These are phyloP conservation scores for Dicranocentrus wangi DNA, from an alignment of 2,888 invertebrate species.

Conservation along the genomic window DNA sequence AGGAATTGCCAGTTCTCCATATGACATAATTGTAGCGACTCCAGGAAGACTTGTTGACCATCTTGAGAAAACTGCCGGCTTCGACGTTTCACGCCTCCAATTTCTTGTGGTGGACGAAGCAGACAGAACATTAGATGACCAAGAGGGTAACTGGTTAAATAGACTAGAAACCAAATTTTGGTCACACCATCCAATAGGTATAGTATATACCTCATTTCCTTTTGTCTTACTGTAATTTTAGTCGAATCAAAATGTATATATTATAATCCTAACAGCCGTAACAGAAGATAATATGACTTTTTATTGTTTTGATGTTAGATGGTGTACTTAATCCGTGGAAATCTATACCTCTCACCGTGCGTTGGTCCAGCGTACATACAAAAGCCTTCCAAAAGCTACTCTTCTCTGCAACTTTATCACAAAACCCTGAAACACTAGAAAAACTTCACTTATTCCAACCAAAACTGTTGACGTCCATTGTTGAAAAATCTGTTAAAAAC, in stretches of 20 bases:
- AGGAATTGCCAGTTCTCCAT: conserved; percentile 69
- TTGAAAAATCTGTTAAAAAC: conserved; percentile 71
- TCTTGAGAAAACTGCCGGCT: conserved; percentile 86
- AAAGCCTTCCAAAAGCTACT: conserved; percentile 89
- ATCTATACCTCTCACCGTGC: conserved; percentile 77
- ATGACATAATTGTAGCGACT: conserved; percentile 92
- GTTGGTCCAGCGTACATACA: conserved; percentile 76
- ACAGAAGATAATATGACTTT: no score
- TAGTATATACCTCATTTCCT: background rate
- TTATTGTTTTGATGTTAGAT: no score
- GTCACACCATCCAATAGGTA: conserved; percentile 69
- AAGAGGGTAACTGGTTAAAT: conserved; percentile 92
- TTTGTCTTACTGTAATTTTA: no score
- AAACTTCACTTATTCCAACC: conserved; percentile 92
- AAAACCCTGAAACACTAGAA: conserved; percentile 96
- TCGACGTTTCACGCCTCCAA: conserved; percentile 82
- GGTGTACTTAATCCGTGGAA: conserved; percentile 74
- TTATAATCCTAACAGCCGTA: no score
- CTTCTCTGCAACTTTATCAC: conserved; percentile 97
- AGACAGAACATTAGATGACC: conserved; percentile 92
- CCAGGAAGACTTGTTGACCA: conserved; percentile 95
- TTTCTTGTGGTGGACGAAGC: conserved; percentile 97
- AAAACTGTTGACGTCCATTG: conserved; percentile 87
- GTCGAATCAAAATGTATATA: no score
- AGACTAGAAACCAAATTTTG: conserved; percentile 84